Evolutionary conservation across 2,888 invertebrate species (phyloP).

Genomic region (Idaea straminata): DNA sequence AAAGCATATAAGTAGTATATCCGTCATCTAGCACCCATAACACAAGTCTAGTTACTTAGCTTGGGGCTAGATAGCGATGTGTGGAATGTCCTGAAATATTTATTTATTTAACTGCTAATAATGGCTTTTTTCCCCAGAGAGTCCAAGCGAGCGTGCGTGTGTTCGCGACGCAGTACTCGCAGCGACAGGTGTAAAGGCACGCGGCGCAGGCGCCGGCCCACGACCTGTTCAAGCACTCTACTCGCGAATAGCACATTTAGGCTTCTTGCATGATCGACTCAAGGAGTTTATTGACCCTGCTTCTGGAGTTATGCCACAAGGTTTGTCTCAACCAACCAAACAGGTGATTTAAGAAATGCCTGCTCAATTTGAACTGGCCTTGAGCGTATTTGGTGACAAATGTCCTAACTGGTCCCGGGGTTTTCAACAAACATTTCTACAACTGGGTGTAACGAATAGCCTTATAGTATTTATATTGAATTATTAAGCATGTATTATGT

Average conservation of each 20-base stretch:
- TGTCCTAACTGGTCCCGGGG: too few species aligned
- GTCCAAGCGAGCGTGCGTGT: slow-evolving; percentile 49
- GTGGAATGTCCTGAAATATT: neutral
- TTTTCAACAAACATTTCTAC: too few species aligned
- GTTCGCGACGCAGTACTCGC: slow-evolving; percentile 91
- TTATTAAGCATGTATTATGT: too few species aligned
- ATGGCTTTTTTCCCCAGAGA: slow-evolving; percentile 33
- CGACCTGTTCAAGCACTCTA: slow-evolving; percentile 83
- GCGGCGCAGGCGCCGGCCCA: slow-evolving; percentile 67
- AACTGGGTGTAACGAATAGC: too few species aligned
- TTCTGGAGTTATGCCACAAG: slow-evolving; percentile 82
- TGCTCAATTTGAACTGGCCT: too few species aligned
- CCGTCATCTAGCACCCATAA: too few species aligned
- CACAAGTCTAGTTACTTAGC: too few species aligned
- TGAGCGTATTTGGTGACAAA: too few species aligned
- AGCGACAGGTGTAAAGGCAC: slow-evolving; percentile 93
- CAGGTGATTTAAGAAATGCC: too few species aligned
- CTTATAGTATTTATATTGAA: too few species aligned
- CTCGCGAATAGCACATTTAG: slow-evolving; percentile 90
- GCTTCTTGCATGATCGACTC: slow-evolving; percentile 91
- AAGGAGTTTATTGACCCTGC: slow-evolving; percentile 88
- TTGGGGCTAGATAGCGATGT: too few species aligned
- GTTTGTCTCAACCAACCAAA: slow-evolving; percentile 37
- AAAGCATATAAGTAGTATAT: too few species aligned
- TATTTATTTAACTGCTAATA: slow-evolving; percentile 1